Conservation (phyloP, 2,797 vertebrate species). For the Cynodonichthys magdalenae region DNA sequence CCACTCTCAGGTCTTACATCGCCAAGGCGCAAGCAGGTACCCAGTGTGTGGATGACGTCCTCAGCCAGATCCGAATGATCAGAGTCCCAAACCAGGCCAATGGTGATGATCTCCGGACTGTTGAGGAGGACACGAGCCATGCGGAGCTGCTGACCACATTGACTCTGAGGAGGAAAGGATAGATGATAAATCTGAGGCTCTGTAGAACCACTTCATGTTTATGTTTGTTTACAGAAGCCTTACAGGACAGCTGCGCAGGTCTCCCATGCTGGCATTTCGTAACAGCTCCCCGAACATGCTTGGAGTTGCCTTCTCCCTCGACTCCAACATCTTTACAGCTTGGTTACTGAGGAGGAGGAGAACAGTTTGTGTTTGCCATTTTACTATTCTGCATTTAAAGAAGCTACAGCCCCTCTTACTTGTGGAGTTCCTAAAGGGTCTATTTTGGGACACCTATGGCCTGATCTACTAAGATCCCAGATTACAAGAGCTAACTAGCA, state of each 20-base stretch:
- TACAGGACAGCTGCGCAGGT: constrained; percentile 93
- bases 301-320: constrained; percentile 91
- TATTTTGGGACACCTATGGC: neutral
- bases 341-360: constrained; percentile 86
- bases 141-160: constrained; percentile 92
- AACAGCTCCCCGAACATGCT: constrained; percentile 97
- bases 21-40: constrained; percentile 92
- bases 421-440: neutral
- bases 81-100: constrained; percentile 96
- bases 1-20: constrained; percentile 70
- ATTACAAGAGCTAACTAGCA: too few relatives aligned
- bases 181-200: neutral
- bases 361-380: neutral
- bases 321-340: constrained; percentile 95
- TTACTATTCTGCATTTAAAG: neutral
- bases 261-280: constrained; percentile 96
- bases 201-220: neutral
- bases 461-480: too few relatives aligned
- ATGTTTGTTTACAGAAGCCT: constrained; percentile 34
- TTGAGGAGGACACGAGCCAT: constrained; percentile 96
- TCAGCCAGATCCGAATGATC: constrained; percentile 95
- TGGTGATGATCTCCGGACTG: constrained; percentile 95
- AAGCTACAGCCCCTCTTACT: too few relatives aligned
- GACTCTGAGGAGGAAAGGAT: constrained; percentile 79
- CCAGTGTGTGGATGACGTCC: constrained; percentile 95